Percentiles rank a stretch among this genome's conserved stretches.
Conservation (phyloP, 2,797 vertebrate genomes). For the Limnodromus scolopaceus region DNA sequence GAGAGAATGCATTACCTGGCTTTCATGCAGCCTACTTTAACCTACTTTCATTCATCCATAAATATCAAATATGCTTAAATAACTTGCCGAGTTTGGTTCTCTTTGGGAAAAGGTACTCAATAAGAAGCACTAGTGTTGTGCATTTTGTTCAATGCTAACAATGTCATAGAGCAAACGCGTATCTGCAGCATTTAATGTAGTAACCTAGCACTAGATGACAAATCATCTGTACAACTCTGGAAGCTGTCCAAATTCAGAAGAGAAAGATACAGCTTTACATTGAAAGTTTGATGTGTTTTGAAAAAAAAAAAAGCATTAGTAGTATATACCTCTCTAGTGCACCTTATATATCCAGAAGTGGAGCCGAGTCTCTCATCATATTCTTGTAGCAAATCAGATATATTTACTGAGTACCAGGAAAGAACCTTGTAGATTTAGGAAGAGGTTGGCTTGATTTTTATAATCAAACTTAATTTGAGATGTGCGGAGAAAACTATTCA, state of each 20-base stretch:
- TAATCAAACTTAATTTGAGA: not conserved
- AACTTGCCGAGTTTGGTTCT: not conserved
- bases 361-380: not conserved
- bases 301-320: fast-evolving
- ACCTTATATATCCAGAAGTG: not conserved
- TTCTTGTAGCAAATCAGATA: not conserved
- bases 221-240: not conserved
- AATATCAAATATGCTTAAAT: not conserved
- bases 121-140: not conserved
- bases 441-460: not conserved
- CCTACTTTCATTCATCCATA: too few relatives aligned
- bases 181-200: not conserved
- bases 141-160: not conserved
- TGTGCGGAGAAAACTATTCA: not conserved
- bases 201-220: not conserved
- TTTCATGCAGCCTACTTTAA: not conserved
- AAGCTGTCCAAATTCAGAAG: not conserved
- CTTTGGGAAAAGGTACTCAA: not conserved
- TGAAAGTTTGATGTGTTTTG: not conserved
- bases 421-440: not conserved
- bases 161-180: not conserved
- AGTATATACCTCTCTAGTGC: not conserved
- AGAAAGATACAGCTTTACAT: not conserved
- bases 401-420: not conserved
- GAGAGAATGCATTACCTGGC: not conserved